These are phyloP conservation scores for Beris chalybata DNA, from an alignment of 2,888 invertebrate species.

Conservation along the genomic window DNA sequence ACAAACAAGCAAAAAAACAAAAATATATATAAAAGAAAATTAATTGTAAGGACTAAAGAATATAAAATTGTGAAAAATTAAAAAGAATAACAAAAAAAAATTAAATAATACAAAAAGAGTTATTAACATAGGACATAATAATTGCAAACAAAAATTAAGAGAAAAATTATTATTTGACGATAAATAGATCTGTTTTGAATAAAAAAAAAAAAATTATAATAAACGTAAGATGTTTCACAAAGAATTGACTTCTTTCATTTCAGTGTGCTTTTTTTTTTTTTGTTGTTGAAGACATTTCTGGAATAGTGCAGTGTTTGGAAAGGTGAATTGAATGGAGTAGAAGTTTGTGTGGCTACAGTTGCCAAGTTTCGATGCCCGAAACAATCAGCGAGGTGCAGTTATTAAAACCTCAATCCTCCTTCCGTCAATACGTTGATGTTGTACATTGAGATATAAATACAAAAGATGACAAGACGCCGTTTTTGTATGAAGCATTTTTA, in stretches of 20 bases:
- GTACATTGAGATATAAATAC: no score
- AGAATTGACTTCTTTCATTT: background rate
- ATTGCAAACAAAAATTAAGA: conserved; percentile 3
- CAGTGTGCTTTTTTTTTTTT: background rate
- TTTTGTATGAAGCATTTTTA: no score
- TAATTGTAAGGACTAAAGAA: conserved; percentile 19
- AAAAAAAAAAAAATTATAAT: background rate
- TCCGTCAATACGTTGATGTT: no score
- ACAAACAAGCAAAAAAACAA: background rate
- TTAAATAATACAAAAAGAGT: conserved; percentile 10
- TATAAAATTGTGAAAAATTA: conserved; percentile 17
- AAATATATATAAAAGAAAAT: conserved; percentile 2
- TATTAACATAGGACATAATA: conserved; percentile 6
- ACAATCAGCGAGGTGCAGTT: no score
- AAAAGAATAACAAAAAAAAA: conserved; percentile 20
- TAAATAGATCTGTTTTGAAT: conserved; percentile 22
- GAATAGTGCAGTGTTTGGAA: no score
- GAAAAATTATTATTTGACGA: conserved; percentile 13
- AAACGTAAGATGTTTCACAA: conserved; percentile 27
- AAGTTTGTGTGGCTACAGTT: no score
- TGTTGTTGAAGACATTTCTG: background rate
- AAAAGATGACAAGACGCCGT: no score
- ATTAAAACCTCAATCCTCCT: no score
- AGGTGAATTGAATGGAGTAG: no score
- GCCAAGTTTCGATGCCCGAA: no score